Evolutionary conservation across 2,888 invertebrate species (phyloP), one percentile per base, ranked within the genome.

Genomic region (Pyrrhia umbra): DNA sequence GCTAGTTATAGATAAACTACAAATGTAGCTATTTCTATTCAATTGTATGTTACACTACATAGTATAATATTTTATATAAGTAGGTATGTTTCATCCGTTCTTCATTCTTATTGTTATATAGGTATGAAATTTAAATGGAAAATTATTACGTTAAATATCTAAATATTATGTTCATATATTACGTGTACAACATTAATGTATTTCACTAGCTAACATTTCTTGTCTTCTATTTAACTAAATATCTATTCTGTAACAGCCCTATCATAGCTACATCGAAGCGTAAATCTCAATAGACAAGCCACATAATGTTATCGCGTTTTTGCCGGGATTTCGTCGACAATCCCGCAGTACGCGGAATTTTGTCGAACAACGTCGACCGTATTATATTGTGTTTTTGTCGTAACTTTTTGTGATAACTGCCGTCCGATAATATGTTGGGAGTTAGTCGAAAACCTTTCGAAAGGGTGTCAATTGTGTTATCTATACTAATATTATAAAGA

Each of bases 321-420:
- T 62, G 39, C 40, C 16, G 20, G 15, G 16, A 40, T 47, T 18
- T n/a, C 27, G 6, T 16, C 1, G 13, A 47, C 39, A 34, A 62
- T 52, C 6, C 43, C 18, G 16, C 10, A 8, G 27, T 25, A 30
- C 21, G 9, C 25, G 21, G 47, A 27, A 16, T 54, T 43, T 25
- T 8, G 13, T 18, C 1, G 15, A 51, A 27, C 45, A n/a, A n/a
- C n/a, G n/a, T n/a, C n/a, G 30, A 40, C 23, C 10, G 1, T 27
- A 46, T 57, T 18, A 13, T 20, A 52, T 47, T 43, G 49, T 34
- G 30, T 62, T 75, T 51, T 74, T 57, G 45, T 15, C 13, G 18
- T n/a, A 49, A 40, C 15, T 42, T 54, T 55, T 52, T 30, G 16
- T 8, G 25, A 20, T 18, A 37, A 46, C 27, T 30, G 13, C 42